Conservation (phyloP, 2,888 invertebrate species). For the Andricus quercusramuli region DNA sequence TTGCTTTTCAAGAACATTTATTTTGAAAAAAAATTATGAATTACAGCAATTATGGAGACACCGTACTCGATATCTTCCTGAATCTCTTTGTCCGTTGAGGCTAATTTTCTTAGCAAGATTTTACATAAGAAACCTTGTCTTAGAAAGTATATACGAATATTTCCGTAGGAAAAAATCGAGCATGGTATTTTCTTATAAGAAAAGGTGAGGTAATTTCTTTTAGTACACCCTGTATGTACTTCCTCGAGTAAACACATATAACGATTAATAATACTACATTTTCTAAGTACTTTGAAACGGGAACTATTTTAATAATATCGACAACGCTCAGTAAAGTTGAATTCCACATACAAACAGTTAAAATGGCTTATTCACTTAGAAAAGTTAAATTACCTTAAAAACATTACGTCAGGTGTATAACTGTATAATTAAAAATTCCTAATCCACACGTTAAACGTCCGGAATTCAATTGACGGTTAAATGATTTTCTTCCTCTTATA, state of each 20-base stretch:
- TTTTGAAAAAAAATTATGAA: conserved; percentile 26
- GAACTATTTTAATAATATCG: conserved; percentile 9
- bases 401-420: conserved; percentile 13
- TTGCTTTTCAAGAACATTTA: conserved; percentile 21
- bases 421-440: background rate
- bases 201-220: background rate
- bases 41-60: background rate
- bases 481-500: background rate
- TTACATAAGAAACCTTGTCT: background rate
- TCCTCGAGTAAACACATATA: conserved; percentile 19
- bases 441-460: background rate
- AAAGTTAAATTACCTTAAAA: conserved; percentile 5
- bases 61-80: background rate
- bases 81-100: background rate
- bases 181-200: background rate
- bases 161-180: background rate
- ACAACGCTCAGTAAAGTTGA: conserved; percentile 5
- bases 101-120: conserved; percentile 8
- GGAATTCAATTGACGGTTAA: background rate
- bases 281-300: conserved; percentile 31
- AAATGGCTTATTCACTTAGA: conserved; percentile 9
- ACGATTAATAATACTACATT: conserved; percentile 34
- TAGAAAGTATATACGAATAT: background rate
- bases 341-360: background rate
- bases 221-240: background rate